Evolutionary conservation across 2,888 invertebrate genomes (phyloP).

Genomic region (Agonopterix alstromeriana): DNA sequence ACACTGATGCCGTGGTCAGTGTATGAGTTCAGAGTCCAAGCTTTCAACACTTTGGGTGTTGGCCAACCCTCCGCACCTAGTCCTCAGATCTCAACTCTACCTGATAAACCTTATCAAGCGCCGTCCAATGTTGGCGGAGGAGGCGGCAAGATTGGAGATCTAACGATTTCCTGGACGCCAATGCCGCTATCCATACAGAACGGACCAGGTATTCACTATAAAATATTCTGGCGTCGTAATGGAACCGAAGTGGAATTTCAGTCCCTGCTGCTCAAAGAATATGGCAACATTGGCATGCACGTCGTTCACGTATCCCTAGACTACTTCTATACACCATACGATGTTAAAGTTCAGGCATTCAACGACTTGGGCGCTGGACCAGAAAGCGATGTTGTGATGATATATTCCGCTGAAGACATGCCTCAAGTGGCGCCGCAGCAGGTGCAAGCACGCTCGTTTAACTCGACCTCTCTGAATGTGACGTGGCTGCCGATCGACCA

Average conservation of each 20-base stretch:
- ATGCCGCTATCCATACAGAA: conserved; percentile 88
- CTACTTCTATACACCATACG: conserved; percentile 88
- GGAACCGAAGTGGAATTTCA: conserved; percentile 86
- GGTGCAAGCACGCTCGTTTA: conserved; percentile 86
- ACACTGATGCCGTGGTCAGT: conserved; percentile 90
- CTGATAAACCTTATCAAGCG: conserved; percentile 86
- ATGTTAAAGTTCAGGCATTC: conserved; percentile 90
- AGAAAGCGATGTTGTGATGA: conserved; percentile 82
- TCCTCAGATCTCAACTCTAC: conserved; percentile 89
- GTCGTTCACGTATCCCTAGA: conserved; percentile 85
- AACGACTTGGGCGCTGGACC: conserved; percentile 91
- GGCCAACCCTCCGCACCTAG: conserved; percentile 90
- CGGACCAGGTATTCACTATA: conserved; percentile 92
- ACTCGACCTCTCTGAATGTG: conserved; percentile 94
- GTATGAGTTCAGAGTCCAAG: conserved; percentile 92
- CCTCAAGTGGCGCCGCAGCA: conserved; percentile 92
- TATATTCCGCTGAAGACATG: conserved; percentile 94
- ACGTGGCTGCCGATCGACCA: conserved; percentile 93
- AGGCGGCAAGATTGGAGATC: conserved; percentile 96
- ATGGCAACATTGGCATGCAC: conserved; percentile 86
- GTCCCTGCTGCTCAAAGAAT: conserved; percentile 80
- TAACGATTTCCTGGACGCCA: conserved; percentile 93
- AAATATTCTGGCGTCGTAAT: conserved; percentile 90
- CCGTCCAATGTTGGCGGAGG: conserved; percentile 93
- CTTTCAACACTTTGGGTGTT: conserved; percentile 90